Percentiles rank a stretch among this genome's conserved stretches.
Conservation (phyloP, 2,888 invertebrate genomes). For the Cheilosia vernalis region DNA sequence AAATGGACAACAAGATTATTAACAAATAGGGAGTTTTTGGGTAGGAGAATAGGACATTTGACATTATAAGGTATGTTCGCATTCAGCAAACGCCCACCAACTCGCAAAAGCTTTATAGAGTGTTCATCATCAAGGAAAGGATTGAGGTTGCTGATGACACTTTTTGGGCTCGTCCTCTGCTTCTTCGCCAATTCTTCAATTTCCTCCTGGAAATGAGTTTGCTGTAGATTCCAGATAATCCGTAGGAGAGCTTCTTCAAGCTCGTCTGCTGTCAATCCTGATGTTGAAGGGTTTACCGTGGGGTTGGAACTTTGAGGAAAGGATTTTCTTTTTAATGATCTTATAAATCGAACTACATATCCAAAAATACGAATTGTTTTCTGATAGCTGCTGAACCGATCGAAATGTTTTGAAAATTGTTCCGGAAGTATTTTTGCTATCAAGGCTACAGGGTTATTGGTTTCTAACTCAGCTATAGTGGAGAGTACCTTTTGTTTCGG, state of each 20-base stretch:
- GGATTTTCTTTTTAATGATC: too few species aligned
- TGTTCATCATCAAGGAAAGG: background rate
- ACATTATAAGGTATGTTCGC: background rate
- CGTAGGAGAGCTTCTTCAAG: background rate
- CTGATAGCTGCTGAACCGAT: too few species aligned
- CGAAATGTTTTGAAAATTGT: too few species aligned
- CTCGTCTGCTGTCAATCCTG: constrained; percentile 1
- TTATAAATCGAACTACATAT: too few species aligned
- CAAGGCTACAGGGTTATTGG: background rate
- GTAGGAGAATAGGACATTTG: constrained; percentile 12
- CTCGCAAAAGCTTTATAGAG: background rate
- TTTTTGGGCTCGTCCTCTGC: constrained; percentile 18
- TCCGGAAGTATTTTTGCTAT: background rate
- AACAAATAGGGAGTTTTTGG: constrained; percentile 17
- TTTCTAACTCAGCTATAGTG: background rate
- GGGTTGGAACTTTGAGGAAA: too few species aligned
- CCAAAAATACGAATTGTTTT: too few species aligned
- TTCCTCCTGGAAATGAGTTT: constrained; percentile 17
- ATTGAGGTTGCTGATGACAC: constrained; percentile 2
- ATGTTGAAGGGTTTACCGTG: background rate
- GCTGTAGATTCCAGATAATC: background rate
- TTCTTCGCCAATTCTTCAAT: background rate
- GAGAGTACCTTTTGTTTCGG: too few species aligned
- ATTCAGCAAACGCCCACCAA: constrained; percentile 24
- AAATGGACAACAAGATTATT: constrained; percentile 40